Evolutionary conservation across 2,797 vertebrate genomes (phyloP).

Genomic region (Lutjanus campechanus): DNA sequence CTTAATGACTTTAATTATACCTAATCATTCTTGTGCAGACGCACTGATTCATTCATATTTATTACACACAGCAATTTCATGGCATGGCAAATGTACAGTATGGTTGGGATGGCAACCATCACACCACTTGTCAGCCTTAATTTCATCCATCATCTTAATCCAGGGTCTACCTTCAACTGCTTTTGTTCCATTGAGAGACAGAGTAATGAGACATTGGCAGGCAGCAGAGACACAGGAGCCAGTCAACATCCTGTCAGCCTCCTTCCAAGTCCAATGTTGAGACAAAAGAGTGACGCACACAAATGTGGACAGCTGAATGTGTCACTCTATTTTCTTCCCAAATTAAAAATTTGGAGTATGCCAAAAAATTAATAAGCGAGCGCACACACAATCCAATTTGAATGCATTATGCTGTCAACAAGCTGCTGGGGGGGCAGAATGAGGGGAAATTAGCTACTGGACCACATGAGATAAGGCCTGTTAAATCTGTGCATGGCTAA

Average conservation of each 20-base stretch:
- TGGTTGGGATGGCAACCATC: not conserved
- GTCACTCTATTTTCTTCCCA: constrained; percentile 12
- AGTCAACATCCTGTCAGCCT: constrained; percentile 13
- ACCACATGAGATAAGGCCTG: constrained; percentile 67
- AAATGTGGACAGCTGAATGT: constrained; percentile 8
- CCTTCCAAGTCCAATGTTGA: not conserved
- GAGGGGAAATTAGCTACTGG: constrained; percentile 60
- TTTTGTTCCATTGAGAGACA: not conserved
- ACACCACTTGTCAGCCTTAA: not conserved
- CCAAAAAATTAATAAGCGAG: constrained; percentile 28
- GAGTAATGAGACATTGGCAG: not conserved
- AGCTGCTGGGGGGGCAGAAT: constrained; percentile 40
- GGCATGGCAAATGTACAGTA: not conserved
- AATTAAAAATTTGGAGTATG: constrained; percentile 31
- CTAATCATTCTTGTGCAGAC: not conserved
- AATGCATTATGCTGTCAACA: constrained; percentile 60
- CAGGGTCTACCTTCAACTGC: not conserved
- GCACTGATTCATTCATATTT: constrained; percentile 12
- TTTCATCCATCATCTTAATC: not conserved
- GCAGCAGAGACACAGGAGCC: not conserved
- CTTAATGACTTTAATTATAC: not conserved
- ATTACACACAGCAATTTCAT: not conserved
- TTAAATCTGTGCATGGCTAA: constrained; percentile 45
- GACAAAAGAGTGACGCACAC: constrained; percentile 5
- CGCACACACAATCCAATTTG: constrained; percentile 39